Conservation (phyloP, 2,797 vertebrate species). For the Amniataba percoides region DNA sequence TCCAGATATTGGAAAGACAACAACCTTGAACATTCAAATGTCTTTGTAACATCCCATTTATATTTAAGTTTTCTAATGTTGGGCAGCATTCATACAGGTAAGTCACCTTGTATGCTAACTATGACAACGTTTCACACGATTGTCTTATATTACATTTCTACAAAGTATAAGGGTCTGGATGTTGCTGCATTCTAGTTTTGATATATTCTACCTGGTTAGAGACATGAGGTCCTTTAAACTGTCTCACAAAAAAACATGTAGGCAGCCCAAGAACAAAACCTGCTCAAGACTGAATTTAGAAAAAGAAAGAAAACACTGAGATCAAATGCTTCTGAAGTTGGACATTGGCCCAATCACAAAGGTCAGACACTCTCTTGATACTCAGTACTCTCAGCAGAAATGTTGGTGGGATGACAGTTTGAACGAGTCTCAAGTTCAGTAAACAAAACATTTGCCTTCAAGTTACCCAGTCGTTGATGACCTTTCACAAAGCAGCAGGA, state of each 20-base stretch:
- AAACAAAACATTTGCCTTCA: conserved; percentile 39
- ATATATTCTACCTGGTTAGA: not conserved
- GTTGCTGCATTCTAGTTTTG: too few relatives aligned
- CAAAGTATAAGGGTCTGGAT: too few relatives aligned
- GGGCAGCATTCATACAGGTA: not conserved
- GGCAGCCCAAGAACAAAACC: not conserved
- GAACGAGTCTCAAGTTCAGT: not conserved
- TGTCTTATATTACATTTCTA: too few relatives aligned
- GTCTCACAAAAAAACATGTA: not conserved
- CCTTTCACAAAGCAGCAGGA: conserved; percentile 17
- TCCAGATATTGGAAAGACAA: not conserved
- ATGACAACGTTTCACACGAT: too few relatives aligned
- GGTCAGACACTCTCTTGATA: conserved; percentile 33
- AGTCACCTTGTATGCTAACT: too few relatives aligned
- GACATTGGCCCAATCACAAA: conserved; percentile 25
- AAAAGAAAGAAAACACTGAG: not conserved
- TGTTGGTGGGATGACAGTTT: conserved; percentile 16
- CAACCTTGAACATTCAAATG: not conserved
- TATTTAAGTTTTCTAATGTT: not conserved
- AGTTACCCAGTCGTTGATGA: conserved; percentile 2
- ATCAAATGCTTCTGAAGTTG: conserved; percentile 11
- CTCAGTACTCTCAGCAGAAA: conserved; percentile 6
- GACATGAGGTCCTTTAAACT: not conserved
- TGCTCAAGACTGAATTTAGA: not conserved
- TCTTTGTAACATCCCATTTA: not conserved